Evolutionary conservation across 1,140 invertebrate species (phyloP), one percentile per base, ranked within the genome.

Genomic region (Drosophila gunungcola): DNA sequence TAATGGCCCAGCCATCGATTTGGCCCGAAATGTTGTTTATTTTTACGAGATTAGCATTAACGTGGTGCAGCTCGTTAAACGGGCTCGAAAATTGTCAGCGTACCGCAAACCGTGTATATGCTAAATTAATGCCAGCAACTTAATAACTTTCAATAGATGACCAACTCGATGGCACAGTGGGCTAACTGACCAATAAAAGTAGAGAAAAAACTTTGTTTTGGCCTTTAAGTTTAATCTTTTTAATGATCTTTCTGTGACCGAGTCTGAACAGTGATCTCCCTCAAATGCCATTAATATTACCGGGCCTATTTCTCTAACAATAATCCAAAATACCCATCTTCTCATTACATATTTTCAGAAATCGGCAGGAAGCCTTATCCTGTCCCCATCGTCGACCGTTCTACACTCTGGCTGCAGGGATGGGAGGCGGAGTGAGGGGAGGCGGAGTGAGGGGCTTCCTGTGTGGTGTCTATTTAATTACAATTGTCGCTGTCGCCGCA

Each of bases 401-500:
- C 52, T 34, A 6, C 63, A 63, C 13, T n/a, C 27, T 43, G 42
- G 61, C 41, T 48, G 49, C 10, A n/a, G 21, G 25, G 16, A 21
- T 0, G 16, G 16, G 16, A 21, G 16, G 16, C 1, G 16, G 16
- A 21, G 16, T 21, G 16, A 21, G 16, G 16, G 16, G 16, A 21
- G 16, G 16, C 1, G 46, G 9, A 9, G 2, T 3, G 42, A 11
- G 42, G 36, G 34, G 63, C n/a, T 7, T 45, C 79, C 69, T 89
- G 79, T 89, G 79, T 67, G 79, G 86, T 90, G 86, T 90, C 86
- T 82, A 90, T 90, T 90, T 90, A 90, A 90, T 90, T 90, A 90
- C 86, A 90, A 90, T 90, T 90, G 86, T 82, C 77, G 77, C 77
- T 75, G 78, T 69, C 78, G 81, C 86, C 86, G 81, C 86, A 90